Percentiles rank a stretch among this genome's conserved stretches.
Evolutionary conservation across 92 coral and sea anemone species (phyloP).

Genomic region (Scolanthus callimorphus): DNA sequence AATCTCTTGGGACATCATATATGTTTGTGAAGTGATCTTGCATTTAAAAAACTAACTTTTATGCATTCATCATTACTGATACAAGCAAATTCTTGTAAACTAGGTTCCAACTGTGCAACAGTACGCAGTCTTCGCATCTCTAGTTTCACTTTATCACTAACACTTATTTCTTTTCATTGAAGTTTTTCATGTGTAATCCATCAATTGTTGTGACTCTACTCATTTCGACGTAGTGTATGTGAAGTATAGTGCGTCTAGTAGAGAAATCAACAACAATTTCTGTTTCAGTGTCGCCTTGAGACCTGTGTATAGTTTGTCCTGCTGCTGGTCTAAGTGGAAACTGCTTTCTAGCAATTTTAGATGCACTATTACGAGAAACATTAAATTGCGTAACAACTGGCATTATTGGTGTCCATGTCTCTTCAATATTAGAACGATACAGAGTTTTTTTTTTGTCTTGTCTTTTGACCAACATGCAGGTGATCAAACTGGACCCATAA

Average conservation of each 20-base stretch:
- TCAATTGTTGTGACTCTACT: slow-evolving; percentile 47
- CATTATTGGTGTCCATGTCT: slow-evolving; percentile 26
- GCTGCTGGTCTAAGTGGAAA: slow-evolving; percentile 45
- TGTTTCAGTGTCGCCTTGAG: no score
- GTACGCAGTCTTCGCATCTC: slow-evolving; percentile 29
- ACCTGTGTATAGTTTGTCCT: slow-evolving; percentile 37
- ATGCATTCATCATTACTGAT: no score
- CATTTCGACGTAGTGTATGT: slow-evolving; percentile 37
- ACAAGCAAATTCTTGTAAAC: slow-evolving; percentile 9
- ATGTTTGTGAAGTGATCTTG: slow-evolving; percentile 7
- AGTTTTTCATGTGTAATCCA: slow-evolving; percentile 23
- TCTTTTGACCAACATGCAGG: slow-evolving; percentile 23
- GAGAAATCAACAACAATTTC: no score
- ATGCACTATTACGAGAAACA: slow-evolving; percentile 12
- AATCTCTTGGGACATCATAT: slow-evolving; percentile 10
- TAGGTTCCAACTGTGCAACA: slow-evolving; percentile 8
- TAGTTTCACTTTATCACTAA: slow-evolving; percentile 2
- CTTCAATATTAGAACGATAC: slow-evolving; percentile 3
- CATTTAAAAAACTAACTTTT: slow-evolving; percentile 7
- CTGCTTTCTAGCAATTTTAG: slow-evolving; percentile 34
- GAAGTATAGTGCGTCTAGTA: slow-evolving; percentile 35
- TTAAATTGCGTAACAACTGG: slow-evolving; percentile 21
- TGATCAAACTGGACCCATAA: slow-evolving; percentile 45
- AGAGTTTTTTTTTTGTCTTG: slow-evolving; percentile 22
- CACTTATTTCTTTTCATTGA: slow-evolving; percentile 22